Evolutionary conservation across 1,140 invertebrate genomes (phyloP), one percentile per base, ranked within the genome.

Genomic region (Pseudomyrmex sp.): DNA sequence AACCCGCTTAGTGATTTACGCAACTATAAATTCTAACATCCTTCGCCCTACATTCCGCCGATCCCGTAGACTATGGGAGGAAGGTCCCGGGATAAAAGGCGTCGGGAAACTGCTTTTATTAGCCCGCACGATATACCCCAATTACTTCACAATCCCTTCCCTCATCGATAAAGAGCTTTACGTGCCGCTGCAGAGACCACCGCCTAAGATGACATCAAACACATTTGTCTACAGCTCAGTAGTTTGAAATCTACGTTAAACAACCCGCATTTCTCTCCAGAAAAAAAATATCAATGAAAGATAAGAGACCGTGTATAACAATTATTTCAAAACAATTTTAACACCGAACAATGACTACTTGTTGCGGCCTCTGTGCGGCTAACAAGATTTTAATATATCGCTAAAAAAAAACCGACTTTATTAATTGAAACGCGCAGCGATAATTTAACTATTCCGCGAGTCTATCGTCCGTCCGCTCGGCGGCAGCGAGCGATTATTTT

Each of bases 1-100:
- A 70, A 79, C 20, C 44, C 63, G 63, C 20, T 69, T 69, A 79
- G 54, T 79, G 65, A 79, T 79, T 69, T 79, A 79, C 44, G 44
- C 65, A 79, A 59, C 75, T 77, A 79, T 69, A 79, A 79, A 79
- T 79, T 79, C 65, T 59, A 79, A 79, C 76, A 44, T 69, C 68
- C 5, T 35, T 35, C 15, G 44, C 50, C 13, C 62, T 59, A 79
- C 20, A 79, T 59, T 69, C 52, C 18, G 10, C 9, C 65, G 65
- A 79, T 70, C 69, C 20, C 1, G 54, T 44, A 20, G 13, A 58
- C 9, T 54, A 69, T n/a, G 15, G 52, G 35, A 35, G 52, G 1
- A 70, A 79, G 54, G 20, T 59, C 44, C 26, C 20, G 75, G 15
- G 52, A 79, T 79, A 58, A 65, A 79, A 54, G 35, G 54, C 50